Evolutionary conservation across 2,888 invertebrate genomes (phyloP), one percentile per base, ranked within the genome.

Genomic region (Branchellion lobata): DNA sequence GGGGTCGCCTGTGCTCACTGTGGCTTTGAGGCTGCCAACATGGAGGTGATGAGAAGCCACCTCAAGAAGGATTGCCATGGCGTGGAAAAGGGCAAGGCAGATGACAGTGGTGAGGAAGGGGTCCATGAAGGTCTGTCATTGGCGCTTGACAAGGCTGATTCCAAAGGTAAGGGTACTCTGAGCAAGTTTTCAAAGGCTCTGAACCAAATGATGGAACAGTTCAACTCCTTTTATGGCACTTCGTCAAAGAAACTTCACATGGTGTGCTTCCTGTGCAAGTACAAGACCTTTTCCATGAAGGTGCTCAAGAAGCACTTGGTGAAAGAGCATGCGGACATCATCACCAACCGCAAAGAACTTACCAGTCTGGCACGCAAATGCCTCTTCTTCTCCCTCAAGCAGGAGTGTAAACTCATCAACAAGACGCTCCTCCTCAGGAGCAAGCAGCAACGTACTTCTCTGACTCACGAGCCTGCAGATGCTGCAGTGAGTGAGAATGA

Each of bases 261-360:
- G 57, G 31, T 31, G n/a, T 77, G 77, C 24, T 61, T 86, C 36
- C 86, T 87, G 81, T 89, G 89, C 83, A 84, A 85, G 18, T 87
- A 89, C 81, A 88, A 88, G 78, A 87, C 87, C 57, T 88, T 88
- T 82, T 89, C 89, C 89, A 87, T 88, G 83, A 88, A 89, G 2
- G 89, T 89, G 82, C 85, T 89, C 74, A 88, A 88, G 80, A 83
- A 88, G 36, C 89, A 89, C 81, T 86, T 89, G 40, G 88, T 87
- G 77, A 88, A 88, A 81, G 87, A 88, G 36, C 89, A 89, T 83
- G 82, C 84, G 3, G 83, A 83, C 68, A 65, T 79, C 34, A 75
- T 75, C 68, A 40, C 36, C 34, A 57, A 53, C 47, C 33, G 65
- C 61, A 79, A 75, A 36, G 36, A 74, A 34, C 69, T 79, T 0